Conservation (phyloP, 2,797 vertebrate genomes). For the Calcarius lapponicus region DNA sequence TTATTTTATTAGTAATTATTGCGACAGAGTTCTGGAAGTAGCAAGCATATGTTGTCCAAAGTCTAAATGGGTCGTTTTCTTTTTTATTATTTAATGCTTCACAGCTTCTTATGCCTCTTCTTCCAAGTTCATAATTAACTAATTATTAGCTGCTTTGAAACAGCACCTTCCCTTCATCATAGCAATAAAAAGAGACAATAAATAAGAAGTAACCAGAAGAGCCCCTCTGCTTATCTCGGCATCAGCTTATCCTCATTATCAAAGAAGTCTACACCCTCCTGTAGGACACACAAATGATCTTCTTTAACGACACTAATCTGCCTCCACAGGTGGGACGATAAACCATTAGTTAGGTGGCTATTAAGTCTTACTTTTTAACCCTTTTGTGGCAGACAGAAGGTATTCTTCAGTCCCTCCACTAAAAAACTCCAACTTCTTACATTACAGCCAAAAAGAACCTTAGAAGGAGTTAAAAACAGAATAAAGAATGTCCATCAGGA, state of each 20-base stretch:
- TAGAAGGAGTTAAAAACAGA: neutral
- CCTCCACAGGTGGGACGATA: slow-evolving; percentile 67
- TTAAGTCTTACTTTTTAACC: slow-evolving; percentile 61
- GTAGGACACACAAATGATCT: slow-evolving; percentile 62
- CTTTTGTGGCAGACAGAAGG: neutral
- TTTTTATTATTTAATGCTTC: slow-evolving; percentile 79
- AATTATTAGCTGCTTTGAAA: slow-evolving; percentile 83
- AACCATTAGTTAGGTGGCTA: slow-evolving; percentile 56
- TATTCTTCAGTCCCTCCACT: neutral
- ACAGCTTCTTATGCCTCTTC: slow-evolving; percentile 74
- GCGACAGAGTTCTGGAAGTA: slow-evolving; percentile 77
- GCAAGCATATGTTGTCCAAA: slow-evolving; percentile 80
- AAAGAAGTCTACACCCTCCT: slow-evolving; percentile 72
- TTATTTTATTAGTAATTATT: slow-evolving; percentile 89
- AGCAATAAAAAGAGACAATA: slow-evolving; percentile 83
- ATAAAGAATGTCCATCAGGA: neutral
- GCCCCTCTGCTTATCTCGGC: slow-evolving; percentile 74
- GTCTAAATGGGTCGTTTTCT: slow-evolving; percentile 77
- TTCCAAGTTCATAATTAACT: slow-evolving; percentile 86
- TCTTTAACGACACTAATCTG: slow-evolving; percentile 76
- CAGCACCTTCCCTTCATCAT: slow-evolving; percentile 77
- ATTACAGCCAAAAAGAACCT: neutral
- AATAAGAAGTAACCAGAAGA: slow-evolving; percentile 81
- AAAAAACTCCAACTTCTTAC: neutral
- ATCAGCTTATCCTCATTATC: slow-evolving; percentile 85